These are phyloP conservation scores for Centropus unirufus DNA, from an alignment of 2,113 vertebrate species.

Conservation along the genomic window DNA sequence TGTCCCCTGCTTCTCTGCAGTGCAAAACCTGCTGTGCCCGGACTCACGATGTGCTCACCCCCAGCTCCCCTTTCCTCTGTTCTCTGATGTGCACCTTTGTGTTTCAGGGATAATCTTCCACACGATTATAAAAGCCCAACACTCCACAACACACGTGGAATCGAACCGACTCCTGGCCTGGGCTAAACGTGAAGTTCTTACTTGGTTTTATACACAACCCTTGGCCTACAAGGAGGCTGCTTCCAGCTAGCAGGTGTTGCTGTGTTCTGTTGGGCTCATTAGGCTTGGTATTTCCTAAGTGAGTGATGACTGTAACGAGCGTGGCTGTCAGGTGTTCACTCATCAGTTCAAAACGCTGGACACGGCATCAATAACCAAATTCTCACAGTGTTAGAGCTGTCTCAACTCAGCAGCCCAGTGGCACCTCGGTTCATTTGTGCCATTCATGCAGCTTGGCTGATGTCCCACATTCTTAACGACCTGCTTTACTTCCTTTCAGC, in stretches of 20 bases:
- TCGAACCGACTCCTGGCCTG: background rate
- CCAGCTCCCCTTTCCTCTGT: background rate
- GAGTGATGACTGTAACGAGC: background rate
- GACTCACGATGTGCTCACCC: background rate
- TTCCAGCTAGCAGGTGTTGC: background rate
- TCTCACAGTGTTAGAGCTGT: background rate
- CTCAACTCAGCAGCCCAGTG: background rate
- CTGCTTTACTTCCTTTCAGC: background rate
- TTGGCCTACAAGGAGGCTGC: background rate
- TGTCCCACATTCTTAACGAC: background rate
- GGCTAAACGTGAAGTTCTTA: background rate
- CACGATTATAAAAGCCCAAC: background rate
- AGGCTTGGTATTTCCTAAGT: background rate
- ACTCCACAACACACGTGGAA: background rate
- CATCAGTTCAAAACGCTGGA: background rate
- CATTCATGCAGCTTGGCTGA: background rate
- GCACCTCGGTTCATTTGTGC: background rate
- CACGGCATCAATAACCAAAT: background rate
- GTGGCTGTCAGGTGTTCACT: background rate
- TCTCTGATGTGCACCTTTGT: background rate
- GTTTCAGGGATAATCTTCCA: background rate
- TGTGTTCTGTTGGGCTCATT: background rate
- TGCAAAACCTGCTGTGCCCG: background rate
- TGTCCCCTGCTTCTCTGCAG: background rate
- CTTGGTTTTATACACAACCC: background rate